Evolutionary conservation across 92 coral and sea anemone species (phyloP).

Genomic region (Hydrozoanthus gracilis): DNA sequence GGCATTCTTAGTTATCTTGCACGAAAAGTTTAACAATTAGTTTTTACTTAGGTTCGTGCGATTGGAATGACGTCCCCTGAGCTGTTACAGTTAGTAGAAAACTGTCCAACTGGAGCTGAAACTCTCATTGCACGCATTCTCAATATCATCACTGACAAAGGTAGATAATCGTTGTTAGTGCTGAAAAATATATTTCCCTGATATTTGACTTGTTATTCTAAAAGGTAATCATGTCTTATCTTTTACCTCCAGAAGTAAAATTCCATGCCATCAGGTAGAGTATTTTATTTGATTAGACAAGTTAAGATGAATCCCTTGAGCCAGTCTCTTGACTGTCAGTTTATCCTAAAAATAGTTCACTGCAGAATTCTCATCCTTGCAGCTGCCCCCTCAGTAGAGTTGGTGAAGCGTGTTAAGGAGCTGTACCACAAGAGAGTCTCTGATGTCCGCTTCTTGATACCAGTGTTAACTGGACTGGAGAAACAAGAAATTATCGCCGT

Average conservation of each 20-base stretch:
- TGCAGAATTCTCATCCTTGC: neutral
- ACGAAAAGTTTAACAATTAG: no score
- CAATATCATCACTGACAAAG: constrained; percentile 97
- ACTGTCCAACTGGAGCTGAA: constrained; percentile 97
- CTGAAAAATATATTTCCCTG: no score
- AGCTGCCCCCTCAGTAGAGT: constrained; percentile 94
- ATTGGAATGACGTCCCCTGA: constrained; percentile 98
- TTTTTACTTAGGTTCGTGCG: constrained; percentile 81
- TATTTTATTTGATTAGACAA: no score
- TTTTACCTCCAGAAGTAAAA: no score
- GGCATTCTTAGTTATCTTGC: no score
- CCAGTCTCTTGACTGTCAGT: no score
- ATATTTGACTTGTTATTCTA: neutral
- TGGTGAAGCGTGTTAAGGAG: constrained; percentile 95
- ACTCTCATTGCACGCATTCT: constrained; percentile 95
- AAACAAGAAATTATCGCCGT: constrained; percentile 97
- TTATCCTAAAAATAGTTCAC: no score
- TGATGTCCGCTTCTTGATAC: constrained; percentile 97
- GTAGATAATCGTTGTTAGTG: constrained; percentile 38
- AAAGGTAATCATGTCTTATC: neutral
- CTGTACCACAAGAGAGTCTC: constrained; percentile 98
- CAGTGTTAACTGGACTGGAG: constrained; percentile 94
- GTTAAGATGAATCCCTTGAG: no score
- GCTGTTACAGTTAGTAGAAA: constrained; percentile 91
- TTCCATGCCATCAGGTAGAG: no score